Evolutionary conservation across 1,140 invertebrate species (phyloP).

Genomic region (Caenorhabditis tropicalis): DNA sequence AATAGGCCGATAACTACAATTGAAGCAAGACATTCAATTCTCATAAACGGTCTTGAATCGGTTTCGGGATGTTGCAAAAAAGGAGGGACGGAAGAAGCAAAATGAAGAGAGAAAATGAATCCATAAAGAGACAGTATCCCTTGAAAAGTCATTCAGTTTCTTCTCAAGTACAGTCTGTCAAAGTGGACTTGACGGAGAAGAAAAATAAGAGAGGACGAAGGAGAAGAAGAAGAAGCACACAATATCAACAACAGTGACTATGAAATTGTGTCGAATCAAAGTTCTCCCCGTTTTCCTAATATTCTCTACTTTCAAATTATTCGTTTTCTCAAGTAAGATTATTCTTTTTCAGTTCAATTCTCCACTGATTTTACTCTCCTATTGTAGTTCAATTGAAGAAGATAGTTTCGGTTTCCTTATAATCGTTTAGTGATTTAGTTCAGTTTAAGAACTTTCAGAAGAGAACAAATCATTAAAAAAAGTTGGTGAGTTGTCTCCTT

Average conservation of each 20-base stretch:
- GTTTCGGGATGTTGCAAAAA: slow-evolving; percentile 40
- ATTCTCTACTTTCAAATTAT: background rate
- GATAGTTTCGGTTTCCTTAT: too few species aligned
- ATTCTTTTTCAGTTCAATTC: background rate
- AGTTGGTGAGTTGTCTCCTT: background rate
- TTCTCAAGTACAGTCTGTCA: slow-evolving; percentile 40
- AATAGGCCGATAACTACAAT: slow-evolving; percentile 40
- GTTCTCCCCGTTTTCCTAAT: background rate
- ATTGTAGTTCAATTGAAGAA: too few species aligned
- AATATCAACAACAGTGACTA: slow-evolving; percentile 47
- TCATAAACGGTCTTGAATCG: slow-evolving; percentile 41
- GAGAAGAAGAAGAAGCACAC: slow-evolving; percentile 41
- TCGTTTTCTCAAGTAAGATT: slow-evolving; percentile 38
- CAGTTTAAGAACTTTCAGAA: too few species aligned
- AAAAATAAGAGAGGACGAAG: background rate
- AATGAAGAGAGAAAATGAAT: background rate
- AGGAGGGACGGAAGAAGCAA: background rate
- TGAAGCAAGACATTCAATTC: slow-evolving; percentile 7
- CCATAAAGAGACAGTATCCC: slow-evolving; percentile 21
- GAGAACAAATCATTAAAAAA: background rate
- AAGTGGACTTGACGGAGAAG: slow-evolving; percentile 39
- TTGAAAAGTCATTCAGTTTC: slow-evolving; percentile 47
- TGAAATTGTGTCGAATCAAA: slow-evolving; percentile 33
- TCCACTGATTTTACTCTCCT: background rate
- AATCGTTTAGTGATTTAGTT: too few species aligned